These are phyloP conservation scores for Seira ritae DNA, from an alignment of 2,888 invertebrate species.

Conservation along the genomic window DNA sequence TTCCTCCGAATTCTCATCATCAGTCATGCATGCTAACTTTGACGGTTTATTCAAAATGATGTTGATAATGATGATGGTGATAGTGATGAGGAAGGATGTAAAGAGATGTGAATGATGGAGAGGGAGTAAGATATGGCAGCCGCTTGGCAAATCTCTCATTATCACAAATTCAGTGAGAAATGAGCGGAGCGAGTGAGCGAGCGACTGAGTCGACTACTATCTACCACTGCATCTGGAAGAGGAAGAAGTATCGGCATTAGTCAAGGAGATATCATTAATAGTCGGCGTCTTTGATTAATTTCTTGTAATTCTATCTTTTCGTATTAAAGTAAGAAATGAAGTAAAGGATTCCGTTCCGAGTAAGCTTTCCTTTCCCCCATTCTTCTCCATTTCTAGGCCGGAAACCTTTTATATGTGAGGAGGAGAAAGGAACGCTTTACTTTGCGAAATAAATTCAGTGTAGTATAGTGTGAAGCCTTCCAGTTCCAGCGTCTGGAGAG, in stretches of 20 bases:
- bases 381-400: background rate
- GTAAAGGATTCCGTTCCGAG: background rate
- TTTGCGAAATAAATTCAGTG: background rate
- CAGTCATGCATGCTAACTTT: constrained; percentile 54
- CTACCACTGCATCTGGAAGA: background rate
- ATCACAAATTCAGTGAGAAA: background rate
- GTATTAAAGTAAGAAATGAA: constrained; percentile 19
- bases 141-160: constrained; percentile 30
- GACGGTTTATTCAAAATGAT: constrained; percentile 42
- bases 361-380: background rate
- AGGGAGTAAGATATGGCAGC: background rate
- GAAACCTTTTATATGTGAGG: background rate
- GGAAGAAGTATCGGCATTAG: constrained; percentile 25
- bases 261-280: constrained; percentile 49
- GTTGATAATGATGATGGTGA: constrained; percentile 40
- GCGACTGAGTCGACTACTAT: background rate
- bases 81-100: constrained; percentile 5
- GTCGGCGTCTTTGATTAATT: constrained; percentile 46
- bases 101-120: background rate
- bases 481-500: no score
- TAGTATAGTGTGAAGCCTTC: no score
- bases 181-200: background rate
- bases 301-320: constrained; percentile 29
- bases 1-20: constrained; percentile 52
- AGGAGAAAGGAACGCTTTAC: background rate